Base-by-base conservation (phyloP, 2,888 invertebrate genomes). In the Hypomecis punctinalis region DNA sequence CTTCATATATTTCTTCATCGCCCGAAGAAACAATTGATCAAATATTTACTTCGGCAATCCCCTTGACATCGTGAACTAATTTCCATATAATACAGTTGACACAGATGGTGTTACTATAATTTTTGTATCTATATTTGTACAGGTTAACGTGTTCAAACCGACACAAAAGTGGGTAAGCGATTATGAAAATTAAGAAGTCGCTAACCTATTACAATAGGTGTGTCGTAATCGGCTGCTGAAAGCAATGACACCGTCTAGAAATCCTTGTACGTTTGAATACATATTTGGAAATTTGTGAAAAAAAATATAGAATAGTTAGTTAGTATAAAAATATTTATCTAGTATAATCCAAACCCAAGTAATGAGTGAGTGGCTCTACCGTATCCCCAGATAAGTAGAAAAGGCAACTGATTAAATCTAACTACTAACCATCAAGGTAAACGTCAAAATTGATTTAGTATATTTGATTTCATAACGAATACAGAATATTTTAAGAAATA, bases 51-150 rank as follows among this genome's bases (percentile, higher is more conserved):
- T 53, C 46, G 53, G 57, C 53, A 43, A 36, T 56, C 39, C 66
- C 72, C 74, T 74, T 74, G 74, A 71, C 74, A 71, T 33, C 51
- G 67, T 74, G 61, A 66, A 69, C 74, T 54, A 69, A 66, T 70
- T 72, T 42, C 53, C 54, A 61, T 66, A 57, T 35, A 51, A 61
- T 9, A 47, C 46, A 52, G 57, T 66, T 43, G n/a, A 49, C 5
- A 58, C 65, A 61, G 53, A 13, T 66, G 65, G 42, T 36, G 11
- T 11, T 23, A 46, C 35, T 60, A 52, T 60, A 60, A 64, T 64
- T 59, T 55, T 46, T 51, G 49, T 57, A 66, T 54, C 48, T 59
- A 59, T 64, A 64, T 64, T 64, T 57, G 60, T 61, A 39, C 60
- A 61, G 52, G 52, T 60, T 56, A 60, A 45, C 54, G 46, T 52